Percentiles rank a stretch among this genome's conserved stretches.
Evolutionary conservation across 2,888 invertebrate species (phyloP).

Genomic region (Eulithis prunata): DNA sequence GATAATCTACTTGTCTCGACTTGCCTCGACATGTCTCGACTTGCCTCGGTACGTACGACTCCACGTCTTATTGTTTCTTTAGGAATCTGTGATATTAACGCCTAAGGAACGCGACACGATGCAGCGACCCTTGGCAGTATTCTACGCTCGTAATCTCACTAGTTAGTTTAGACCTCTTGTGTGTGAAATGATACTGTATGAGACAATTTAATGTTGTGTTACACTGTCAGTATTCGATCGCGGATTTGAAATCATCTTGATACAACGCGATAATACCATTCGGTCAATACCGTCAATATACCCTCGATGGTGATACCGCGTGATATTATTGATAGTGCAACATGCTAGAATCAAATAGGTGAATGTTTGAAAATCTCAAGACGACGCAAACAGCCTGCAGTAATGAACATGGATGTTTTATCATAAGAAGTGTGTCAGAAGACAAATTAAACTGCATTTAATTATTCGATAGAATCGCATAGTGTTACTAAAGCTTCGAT

Average conservation of each 20-base stretch:
- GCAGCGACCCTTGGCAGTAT: constrained; percentile 41
- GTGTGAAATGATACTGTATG: constrained; percentile 9
- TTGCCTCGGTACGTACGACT: constrained; percentile 41
- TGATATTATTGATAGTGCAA: no score
- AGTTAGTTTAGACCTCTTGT: constrained; percentile 53
- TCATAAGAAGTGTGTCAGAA: constrained; percentile 38
- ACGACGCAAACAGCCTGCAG: constrained; percentile 1
- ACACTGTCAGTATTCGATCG: no score
- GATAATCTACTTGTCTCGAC: background rate
- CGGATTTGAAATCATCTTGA: no score
- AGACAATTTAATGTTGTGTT: background rate
- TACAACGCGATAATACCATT: no score
- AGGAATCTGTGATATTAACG: constrained; percentile 82
- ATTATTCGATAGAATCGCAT: constrained; percentile 53
- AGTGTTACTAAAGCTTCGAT: constrained; percentile 54
- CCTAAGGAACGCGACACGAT: constrained; percentile 64
- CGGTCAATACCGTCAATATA: no score
- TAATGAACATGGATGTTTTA: constrained; percentile 18
- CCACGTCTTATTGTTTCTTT: constrained; percentile 59
- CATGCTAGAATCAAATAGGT: constrained; percentile 7
- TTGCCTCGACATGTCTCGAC: background rate
- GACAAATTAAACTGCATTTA: constrained; percentile 59
- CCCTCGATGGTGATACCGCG: no score
- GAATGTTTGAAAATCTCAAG: background rate
- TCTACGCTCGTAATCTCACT: constrained; percentile 60